Evolutionary conservation across 1,140 invertebrate species (phyloP).

Genomic region (Atta texana): DNA sequence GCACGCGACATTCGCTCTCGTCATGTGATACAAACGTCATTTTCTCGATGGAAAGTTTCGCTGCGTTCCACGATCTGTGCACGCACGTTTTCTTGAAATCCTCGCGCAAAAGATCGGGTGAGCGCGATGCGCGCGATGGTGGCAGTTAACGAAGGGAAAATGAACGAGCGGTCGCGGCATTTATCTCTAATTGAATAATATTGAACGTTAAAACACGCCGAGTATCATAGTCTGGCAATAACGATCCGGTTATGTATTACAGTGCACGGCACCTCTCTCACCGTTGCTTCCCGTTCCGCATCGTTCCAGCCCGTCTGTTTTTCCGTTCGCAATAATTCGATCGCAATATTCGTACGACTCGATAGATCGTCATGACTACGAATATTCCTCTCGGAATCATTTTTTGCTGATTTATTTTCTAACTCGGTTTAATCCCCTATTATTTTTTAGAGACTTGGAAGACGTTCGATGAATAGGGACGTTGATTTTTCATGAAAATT

Average conservation of each 20-base stretch:
- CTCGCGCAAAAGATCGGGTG: background rate
- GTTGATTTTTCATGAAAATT: background rate
- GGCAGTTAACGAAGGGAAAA: slow-evolving; percentile 67
- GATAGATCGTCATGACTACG: background rate
- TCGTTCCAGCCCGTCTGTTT: slow-evolving; percentile 72
- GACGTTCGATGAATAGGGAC: background rate
- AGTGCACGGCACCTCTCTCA: slow-evolving; percentile 24
- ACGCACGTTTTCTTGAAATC: slow-evolving; percentile 62
- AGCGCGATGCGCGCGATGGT: slow-evolving; percentile 11
- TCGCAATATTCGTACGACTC: slow-evolving; percentile 22
- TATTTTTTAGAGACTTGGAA: background rate
- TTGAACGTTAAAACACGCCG: slow-evolving; percentile 22
- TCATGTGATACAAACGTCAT: slow-evolving; percentile 36
- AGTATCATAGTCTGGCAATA: slow-evolving; percentile 20
- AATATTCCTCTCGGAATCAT: slow-evolving; percentile 1
- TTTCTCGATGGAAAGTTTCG: slow-evolving; percentile 51
- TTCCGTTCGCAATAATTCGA: slow-evolving; percentile 66
- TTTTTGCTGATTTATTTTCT: background rate
- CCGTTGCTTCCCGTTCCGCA: slow-evolving; percentile 71
- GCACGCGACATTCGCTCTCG: slow-evolving; percentile 53
- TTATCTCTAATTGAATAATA: slow-evolving; percentile 74
- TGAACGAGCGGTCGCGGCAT: slow-evolving; percentile 37
- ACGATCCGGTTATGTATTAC: slow-evolving; percentile 30
- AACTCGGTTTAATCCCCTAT: background rate
- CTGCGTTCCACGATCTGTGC: background rate